Conservation (phyloP, 2,113 vertebrate genomes). For the Regulus satrapa region DNA sequence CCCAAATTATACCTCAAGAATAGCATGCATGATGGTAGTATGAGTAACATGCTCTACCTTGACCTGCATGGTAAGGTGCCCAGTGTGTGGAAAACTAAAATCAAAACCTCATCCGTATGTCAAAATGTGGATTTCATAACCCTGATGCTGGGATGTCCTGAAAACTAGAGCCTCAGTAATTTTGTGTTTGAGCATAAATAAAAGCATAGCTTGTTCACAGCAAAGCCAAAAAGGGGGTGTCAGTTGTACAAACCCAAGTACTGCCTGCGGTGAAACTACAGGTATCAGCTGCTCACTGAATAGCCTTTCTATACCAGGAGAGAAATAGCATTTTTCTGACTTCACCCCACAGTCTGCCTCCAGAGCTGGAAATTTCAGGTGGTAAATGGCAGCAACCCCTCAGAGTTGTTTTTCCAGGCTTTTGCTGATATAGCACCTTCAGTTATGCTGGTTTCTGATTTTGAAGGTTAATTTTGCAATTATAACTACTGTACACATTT, state of each 20-base stretch:
- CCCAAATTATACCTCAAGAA: background rate
- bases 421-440: background rate
- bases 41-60: background rate
- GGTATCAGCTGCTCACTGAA: background rate
- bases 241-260: background rate
- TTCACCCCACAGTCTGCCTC: background rate
- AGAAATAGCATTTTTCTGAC: background rate
- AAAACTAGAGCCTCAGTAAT: background rate
- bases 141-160: background rate
- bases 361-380: background rate
- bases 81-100: background rate
- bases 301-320: background rate
- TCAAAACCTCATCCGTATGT: background rate
- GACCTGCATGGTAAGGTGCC: background rate
- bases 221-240: background rate
- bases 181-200: background rate
- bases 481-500: background rate
- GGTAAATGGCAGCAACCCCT: background rate
- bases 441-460: background rate
- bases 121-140: background rate
- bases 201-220: background rate
- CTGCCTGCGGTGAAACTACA: background rate
- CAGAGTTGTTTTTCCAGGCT: background rate
- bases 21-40: background rate
- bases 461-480: slow-evolving; percentile 56